A percentile compares a stretch with the other conserved stretches of the same genome.
Conservation (phyloP, 2,888 invertebrate species). For the Leptopilina myrica region DNA sequence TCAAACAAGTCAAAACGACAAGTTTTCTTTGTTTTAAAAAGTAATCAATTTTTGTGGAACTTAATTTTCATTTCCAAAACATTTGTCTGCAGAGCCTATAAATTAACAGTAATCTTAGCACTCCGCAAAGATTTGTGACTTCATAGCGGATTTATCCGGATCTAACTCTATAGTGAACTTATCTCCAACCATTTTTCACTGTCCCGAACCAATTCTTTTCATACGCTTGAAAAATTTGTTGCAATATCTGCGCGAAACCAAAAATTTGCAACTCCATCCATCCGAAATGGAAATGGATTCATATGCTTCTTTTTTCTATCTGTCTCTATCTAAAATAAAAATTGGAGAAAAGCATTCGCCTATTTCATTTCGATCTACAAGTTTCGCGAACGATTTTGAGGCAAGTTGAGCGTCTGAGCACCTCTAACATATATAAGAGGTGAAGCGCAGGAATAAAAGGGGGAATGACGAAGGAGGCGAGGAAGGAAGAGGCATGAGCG, state of each 20-base stretch:
- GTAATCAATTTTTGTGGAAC: no score
- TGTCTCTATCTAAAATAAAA: not conserved
- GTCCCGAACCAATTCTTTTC: slow-evolving; percentile 18
- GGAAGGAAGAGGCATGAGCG: slow-evolving; percentile 59
- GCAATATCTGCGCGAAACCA: not conserved
- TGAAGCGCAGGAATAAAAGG: slow-evolving; percentile 45
- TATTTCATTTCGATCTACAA: no score
- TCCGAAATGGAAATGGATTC: no score
- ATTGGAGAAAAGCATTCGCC: not conserved
- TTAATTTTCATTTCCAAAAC: no score
- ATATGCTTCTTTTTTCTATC: no score
- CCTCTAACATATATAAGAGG: slow-evolving; percentile 66
- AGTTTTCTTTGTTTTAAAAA: slow-evolving; percentile 6
- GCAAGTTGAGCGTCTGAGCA: slow-evolving; percentile 57
- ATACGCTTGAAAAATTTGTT: slow-evolving; percentile 21
- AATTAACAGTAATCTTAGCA: slow-evolving; percentile 65
- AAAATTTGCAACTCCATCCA: no score
- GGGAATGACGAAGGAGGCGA: slow-evolving; percentile 56
- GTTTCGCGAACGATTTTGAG: no score
- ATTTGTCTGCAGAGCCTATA: slow-evolving; percentile 57
- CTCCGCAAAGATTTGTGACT: slow-evolving; percentile 56
- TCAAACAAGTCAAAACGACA: slow-evolving; percentile 61
- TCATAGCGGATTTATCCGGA: slow-evolving; percentile 63
- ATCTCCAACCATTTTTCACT: slow-evolving; percentile 42
- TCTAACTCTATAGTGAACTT: slow-evolving; percentile 57